Conservation (phyloP, 2,113 vertebrate genomes). For the Poicephalus meyeri region DNA sequence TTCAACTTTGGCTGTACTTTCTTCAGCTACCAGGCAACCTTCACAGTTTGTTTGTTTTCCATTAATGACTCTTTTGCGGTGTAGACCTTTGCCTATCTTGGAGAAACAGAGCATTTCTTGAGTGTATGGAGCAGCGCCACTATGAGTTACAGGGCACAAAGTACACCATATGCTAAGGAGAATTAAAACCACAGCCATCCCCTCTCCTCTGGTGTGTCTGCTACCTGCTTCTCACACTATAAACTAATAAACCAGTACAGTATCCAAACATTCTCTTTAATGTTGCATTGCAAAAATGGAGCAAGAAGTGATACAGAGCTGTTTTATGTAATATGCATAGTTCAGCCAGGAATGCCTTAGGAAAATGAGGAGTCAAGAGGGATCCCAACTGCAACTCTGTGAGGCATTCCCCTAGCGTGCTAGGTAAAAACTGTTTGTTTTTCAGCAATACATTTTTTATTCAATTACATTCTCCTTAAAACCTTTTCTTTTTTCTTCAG, state of each 20-base stretch:
- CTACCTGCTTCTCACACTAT: neutral
- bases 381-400: neutral
- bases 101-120: neutral
- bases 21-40: neutral
- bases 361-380: neutral
- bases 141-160: neutral
- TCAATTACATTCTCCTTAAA: neutral
- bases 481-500: neutral
- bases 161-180: neutral
- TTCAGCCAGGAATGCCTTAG: neutral
- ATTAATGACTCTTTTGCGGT: neutral
- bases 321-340: neutral
- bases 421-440: neutral
- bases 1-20: neutral
- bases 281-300: neutral
- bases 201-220: neutral
- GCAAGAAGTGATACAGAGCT: neutral
- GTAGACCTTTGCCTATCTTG: neutral
- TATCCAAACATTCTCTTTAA: neutral
- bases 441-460: neutral
- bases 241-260: neutral
- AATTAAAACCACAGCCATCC: neutral
- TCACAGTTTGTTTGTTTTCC: neutral
- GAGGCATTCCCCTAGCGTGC: neutral
- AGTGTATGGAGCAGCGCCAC: neutral